These are phyloP conservation scores for Spatula versicolor DNA, from an alignment of 2,797 vertebrate species.

Conservation along the genomic window DNA sequence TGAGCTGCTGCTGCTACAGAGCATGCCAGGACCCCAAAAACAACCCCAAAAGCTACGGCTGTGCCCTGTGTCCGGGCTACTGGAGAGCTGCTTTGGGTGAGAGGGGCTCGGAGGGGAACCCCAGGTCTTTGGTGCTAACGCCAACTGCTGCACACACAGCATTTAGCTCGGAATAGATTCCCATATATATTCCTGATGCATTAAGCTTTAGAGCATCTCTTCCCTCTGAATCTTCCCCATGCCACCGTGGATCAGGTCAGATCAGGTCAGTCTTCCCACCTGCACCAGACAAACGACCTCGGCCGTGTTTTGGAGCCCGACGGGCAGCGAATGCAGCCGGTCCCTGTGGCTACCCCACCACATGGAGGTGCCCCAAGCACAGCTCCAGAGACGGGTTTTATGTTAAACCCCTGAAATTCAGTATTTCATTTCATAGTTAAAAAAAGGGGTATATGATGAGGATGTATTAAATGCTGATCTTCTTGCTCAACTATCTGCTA, in stretches of 20 bases:
- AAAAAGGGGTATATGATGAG: background rate
- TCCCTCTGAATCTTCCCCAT: background rate
- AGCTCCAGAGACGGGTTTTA: background rate
- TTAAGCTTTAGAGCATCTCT: background rate
- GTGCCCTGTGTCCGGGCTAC: accelerated
- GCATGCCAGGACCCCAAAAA: background rate
- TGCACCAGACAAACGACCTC: background rate
- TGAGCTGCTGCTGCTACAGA: accelerated
- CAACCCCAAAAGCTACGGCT: background rate
- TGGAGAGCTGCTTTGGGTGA: accelerated
- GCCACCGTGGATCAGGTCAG: background rate
- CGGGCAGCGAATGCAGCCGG: accelerated
- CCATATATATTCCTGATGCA: background rate
- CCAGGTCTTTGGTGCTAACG: background rate
- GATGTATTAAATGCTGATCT: background rate
- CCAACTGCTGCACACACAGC: background rate
- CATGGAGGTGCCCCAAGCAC: background rate
- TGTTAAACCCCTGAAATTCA: background rate
- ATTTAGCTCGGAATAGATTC: accelerated
- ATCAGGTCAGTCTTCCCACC: background rate
- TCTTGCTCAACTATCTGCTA: background rate
- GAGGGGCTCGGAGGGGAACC: background rate
- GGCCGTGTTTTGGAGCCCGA: background rate
- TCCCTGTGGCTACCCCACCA: accelerated
- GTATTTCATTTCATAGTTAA: background rate